phyloP scores from a whole-genome alignment of 92 coral and sea anemone genomes.

The Muricea muricata region DNA sequence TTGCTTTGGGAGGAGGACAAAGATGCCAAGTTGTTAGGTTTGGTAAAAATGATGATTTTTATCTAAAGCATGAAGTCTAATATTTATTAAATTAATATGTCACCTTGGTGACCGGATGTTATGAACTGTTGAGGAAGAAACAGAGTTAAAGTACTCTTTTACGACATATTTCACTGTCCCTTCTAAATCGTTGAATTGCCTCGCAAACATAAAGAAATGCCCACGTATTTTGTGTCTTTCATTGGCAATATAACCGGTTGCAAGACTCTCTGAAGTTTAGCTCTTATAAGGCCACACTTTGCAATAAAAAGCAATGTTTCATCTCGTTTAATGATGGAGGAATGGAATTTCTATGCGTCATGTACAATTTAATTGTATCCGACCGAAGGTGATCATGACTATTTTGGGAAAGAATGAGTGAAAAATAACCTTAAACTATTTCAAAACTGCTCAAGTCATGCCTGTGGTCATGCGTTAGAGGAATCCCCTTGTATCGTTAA shows the following conservation, averaged over 20 bases:
- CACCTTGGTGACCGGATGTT: not conserved
- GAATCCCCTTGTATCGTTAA: no score
- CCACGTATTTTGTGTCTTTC: not conserved
- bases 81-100: no score
- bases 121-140: not conserved
- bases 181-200: not conserved
- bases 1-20: no score
- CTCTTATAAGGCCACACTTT: no score
- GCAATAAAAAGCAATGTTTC: not conserved
- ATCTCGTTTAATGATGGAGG: not conserved
- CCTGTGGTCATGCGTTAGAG: no score
- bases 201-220: not conserved
- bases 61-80: no score
- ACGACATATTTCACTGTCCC: not conserved
- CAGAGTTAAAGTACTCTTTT: not conserved
- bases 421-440: not conserved
- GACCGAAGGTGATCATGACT: not conserved
- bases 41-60: not conserved
- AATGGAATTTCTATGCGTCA: not conserved
- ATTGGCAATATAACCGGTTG: not conserved
- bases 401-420: not conserved
- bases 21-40: not conserved
- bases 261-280: conserved; percentile 15
- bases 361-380: conserved; percentile 2
- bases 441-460: not conserved